phyloP scores from a whole-genome alignment of 2,113 vertebrate species.

The Callopanchax toddi region DNA sequence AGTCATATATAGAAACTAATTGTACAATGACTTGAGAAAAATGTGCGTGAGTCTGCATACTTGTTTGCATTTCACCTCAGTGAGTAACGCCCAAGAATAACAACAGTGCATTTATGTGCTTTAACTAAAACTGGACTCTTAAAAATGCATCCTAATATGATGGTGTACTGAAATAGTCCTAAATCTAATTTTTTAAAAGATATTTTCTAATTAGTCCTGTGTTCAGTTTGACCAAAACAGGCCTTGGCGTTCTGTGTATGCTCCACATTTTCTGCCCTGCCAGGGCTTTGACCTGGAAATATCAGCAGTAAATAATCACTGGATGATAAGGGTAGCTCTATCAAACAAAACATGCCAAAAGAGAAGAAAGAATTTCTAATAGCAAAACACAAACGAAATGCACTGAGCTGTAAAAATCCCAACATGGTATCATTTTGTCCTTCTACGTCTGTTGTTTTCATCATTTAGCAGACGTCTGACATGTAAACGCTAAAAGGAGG shows the following conservation, averaged over 20 bases:
- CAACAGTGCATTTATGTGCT: too few relatives aligned
- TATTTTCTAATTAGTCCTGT: not conserved
- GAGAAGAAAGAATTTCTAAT: not conserved
- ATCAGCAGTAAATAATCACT: not conserved
- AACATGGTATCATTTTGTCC: not conserved
- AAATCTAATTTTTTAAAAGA: too few relatives aligned
- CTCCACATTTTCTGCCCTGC: not conserved
- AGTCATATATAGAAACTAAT: conserved; percentile 27
- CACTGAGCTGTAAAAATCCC: not conserved
- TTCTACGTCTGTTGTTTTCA: not conserved
- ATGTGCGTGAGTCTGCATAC: not conserved
- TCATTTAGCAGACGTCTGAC: not conserved
- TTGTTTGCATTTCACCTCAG: not conserved
- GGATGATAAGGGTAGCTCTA: not conserved
- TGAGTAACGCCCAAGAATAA: too few relatives aligned
- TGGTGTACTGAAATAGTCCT: too few relatives aligned
- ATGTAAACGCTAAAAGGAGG: not conserved
- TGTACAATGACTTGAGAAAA: conserved; percentile 14
- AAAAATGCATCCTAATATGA: too few relatives aligned
- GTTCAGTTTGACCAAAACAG: not conserved
- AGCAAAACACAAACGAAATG: not conserved
- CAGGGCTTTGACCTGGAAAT: not conserved
- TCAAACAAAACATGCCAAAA: not conserved
- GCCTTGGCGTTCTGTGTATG: not conserved
- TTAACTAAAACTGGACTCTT: too few relatives aligned